phyloP scores from a whole-genome alignment of 2,888 invertebrate species.

The Pharmacophagus antenor region DNA sequence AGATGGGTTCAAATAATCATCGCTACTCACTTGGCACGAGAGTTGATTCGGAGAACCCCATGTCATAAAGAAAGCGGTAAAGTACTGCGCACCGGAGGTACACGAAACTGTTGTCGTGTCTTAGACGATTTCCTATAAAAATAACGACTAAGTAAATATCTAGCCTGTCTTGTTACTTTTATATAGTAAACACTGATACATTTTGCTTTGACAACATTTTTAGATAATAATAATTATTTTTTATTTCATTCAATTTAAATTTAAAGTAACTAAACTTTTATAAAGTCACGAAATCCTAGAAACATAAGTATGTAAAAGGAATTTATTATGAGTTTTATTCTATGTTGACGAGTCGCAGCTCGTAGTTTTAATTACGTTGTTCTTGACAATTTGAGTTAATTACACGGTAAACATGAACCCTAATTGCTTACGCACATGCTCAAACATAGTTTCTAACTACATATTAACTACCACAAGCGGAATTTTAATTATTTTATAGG shows the following conservation, averaged over 20 bases:
- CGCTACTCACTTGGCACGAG: too few species aligned
- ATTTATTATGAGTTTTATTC: conserved; percentile 3
- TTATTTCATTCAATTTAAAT: neutral
- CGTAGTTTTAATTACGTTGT: conserved; percentile 15
- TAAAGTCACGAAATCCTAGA: neutral
- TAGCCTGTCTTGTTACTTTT: too few species aligned
- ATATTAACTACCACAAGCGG: neutral
- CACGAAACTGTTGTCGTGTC: too few species aligned
- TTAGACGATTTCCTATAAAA: too few species aligned
- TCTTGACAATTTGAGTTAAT: conserved; percentile 13
- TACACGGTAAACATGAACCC: conserved; percentile 12
- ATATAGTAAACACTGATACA: too few species aligned
- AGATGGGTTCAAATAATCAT: too few species aligned
- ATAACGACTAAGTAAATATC: too few species aligned
- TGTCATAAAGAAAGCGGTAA: too few species aligned
- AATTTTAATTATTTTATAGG: neutral
- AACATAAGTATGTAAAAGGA: too few species aligned
- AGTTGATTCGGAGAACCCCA: too few species aligned
- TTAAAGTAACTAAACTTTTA: neutral
- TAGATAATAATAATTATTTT: neutral
- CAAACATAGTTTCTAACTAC: neutral
- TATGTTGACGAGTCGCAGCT: conserved; percentile 7
- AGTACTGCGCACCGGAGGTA: too few species aligned
- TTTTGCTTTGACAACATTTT: neutral
- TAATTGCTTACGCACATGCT: conserved; percentile 15